These are phyloP conservation scores for Crypturellus tataupa DNA, from an alignment of 2,797 vertebrate genomes.

Conservation along the genomic window DNA sequence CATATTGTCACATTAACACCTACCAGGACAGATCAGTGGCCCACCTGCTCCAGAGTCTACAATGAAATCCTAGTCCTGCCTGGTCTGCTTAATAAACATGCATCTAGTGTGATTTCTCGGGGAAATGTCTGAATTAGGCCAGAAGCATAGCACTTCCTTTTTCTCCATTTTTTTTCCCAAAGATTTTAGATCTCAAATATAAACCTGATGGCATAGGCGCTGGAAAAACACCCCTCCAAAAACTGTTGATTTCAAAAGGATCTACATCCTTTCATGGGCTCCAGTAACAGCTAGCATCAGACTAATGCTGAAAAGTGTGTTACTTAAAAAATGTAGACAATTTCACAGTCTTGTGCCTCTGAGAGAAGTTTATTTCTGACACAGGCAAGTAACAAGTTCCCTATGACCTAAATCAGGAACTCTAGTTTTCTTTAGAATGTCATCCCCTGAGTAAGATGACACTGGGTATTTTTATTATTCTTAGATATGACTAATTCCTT, in stretches of 20 bases:
- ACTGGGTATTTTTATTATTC: not conserved
- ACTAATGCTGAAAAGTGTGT: not conserved
- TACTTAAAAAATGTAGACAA: not conserved
- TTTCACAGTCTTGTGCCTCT: not conserved
- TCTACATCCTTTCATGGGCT: not conserved
- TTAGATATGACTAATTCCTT: not conserved
- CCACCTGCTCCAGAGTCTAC: not conserved
- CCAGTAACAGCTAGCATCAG: not conserved
- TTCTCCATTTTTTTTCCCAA: not conserved
- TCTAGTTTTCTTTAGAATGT: conserved; percentile 19
- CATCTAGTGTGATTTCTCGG: not conserved
- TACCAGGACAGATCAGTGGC: not conserved
- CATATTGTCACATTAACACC: not conserved
- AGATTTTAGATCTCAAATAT: not conserved
- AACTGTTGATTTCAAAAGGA: not conserved
- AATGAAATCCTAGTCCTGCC: not conserved
- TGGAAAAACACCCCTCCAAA: not conserved
- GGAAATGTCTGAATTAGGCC: not conserved
- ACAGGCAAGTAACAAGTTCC: not conserved
- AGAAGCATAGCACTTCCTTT: not conserved
- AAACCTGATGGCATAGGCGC: not conserved
- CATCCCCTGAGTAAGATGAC: not conserved
- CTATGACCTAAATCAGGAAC: not conserved
- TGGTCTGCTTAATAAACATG: not conserved
- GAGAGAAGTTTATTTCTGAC: not conserved